A percentile compares a stretch with the other conserved stretches of the same genome.
phyloP scores from a whole-genome alignment of 2,797 vertebrate genomes.

The Centroberyx gerrardi region DNA sequence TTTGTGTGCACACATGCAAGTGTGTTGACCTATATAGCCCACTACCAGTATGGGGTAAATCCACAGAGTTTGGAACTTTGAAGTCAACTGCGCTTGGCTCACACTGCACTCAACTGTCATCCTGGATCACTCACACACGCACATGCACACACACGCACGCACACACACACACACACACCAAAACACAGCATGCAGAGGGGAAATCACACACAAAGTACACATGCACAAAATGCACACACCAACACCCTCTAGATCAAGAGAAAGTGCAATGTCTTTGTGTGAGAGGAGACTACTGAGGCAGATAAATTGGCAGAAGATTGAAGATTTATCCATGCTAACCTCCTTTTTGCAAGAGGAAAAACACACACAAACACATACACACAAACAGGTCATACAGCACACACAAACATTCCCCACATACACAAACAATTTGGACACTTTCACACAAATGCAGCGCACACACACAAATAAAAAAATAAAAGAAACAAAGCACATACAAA shows the following conservation, averaged over 20 bases:
- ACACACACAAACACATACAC: background rate
- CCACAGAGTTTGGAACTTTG: constrained; percentile 42
- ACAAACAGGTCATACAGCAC: background rate
- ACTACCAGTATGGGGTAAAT: constrained; percentile 30
- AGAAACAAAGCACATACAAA: no score
- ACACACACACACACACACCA: background rate
- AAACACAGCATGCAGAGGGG: background rate
- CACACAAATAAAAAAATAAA: background rate
- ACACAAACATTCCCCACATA: background rate
- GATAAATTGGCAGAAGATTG: constrained; percentile 31
- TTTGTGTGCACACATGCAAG: background rate
- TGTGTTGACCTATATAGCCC: constrained; percentile 42
- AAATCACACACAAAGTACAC: background rate
- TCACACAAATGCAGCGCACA: background rate
- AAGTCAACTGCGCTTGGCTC: constrained; percentile 30
- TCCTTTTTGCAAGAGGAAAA: background rate
- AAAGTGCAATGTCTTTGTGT: background rate
- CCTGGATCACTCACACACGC: constrained; percentile 33
- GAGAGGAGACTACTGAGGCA: constrained; percentile 15
- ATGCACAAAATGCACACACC: background rate
- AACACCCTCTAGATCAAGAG: constrained; percentile 10
- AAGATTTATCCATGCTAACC: constrained; percentile 31
- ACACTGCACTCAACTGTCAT: constrained; percentile 47
- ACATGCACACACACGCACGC: background rate
- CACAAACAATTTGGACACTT: background rate